Evolutionary conservation across 2,113 vertebrate genomes (phyloP).

Genomic region (Cyanoliseus patagonus): DNA sequence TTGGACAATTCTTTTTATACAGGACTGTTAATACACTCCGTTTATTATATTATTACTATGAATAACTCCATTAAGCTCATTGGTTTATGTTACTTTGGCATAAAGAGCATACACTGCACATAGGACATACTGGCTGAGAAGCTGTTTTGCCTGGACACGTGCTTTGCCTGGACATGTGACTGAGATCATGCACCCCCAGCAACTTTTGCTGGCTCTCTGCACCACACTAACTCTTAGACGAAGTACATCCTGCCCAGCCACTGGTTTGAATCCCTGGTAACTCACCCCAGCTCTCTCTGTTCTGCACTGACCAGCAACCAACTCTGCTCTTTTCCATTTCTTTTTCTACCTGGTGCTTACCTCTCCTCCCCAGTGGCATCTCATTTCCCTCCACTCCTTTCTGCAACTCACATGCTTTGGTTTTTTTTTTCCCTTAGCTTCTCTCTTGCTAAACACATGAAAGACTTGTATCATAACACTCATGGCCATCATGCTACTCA

Average conservation of each 20-base stretch:
- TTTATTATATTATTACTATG: not conserved
- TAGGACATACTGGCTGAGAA: rapidly evolving
- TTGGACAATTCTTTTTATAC: not conserved
- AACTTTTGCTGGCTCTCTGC: not conserved
- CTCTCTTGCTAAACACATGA: not conserved
- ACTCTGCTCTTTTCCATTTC: not conserved
- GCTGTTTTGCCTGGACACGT: not conserved
- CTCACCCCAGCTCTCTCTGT: not conserved
- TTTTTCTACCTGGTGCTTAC: not conserved
- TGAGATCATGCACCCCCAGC: not conserved
- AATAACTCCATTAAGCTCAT: not conserved
- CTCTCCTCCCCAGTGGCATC: not conserved
- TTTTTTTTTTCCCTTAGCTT: not conserved
- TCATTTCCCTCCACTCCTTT: not conserved
- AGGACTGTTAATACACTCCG: not conserved
- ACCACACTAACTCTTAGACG: not conserved
- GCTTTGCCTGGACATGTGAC: not conserved
- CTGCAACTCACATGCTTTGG: not conserved
- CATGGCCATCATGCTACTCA: not conserved
- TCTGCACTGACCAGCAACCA: not conserved
- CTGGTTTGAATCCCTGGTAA: not conserved
- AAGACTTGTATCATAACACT: not conserved
- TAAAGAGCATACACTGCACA: not conserved
- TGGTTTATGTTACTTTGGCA: not conserved
- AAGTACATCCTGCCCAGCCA: not conserved